Percentiles rank a stretch among this genome's conserved stretches.
These are phyloP conservation scores for Eristalinus sepulchralis DNA, from an alignment of 2,888 invertebrate genomes.

Conservation along the genomic window DNA sequence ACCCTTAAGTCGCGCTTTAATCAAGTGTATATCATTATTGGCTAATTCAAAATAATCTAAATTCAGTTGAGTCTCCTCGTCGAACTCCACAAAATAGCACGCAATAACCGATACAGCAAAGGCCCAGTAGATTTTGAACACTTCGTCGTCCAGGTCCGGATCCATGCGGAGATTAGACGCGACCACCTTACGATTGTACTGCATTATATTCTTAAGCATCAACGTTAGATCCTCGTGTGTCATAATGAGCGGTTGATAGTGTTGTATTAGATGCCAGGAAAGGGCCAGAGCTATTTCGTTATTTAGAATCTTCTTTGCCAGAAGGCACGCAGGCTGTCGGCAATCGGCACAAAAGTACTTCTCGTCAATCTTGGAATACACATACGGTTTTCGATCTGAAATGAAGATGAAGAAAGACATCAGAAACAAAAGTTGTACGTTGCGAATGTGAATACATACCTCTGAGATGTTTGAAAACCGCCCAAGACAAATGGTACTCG, in stretches of 20 bases:
- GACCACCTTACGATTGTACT: constrained; percentile 78
- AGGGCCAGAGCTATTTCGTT: constrained; percentile 79
- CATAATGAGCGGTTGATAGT: constrained; percentile 79
- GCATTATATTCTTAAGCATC: constrained; percentile 78
- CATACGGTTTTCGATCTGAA: constrained; percentile 78
- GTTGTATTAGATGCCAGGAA: constrained; percentile 78
- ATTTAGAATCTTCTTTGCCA: constrained; percentile 80
- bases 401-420: not conserved
- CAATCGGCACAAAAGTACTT: constrained; percentile 79
- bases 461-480: constrained; percentile 79
- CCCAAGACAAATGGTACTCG: constrained; percentile 80
- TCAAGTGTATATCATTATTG: constrained; percentile 78
- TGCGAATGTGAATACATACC: constrained; percentile 71
- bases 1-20: constrained; percentile 76
- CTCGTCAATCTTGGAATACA: constrained; percentile 76
- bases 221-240: constrained; percentile 78
- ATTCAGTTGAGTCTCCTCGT: constrained; percentile 74
- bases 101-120: constrained; percentile 79
- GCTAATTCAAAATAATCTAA: constrained; percentile 76
- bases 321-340: constrained; percentile 77
- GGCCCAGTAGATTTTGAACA: constrained; percentile 80
- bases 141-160: constrained; percentile 76
- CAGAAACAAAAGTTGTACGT: not conserved
- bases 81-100: constrained; percentile 78
- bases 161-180: constrained; percentile 77